phyloP scores from a whole-genome alignment of 2,113 vertebrate genomes.

The Prinia subflava region DNA sequence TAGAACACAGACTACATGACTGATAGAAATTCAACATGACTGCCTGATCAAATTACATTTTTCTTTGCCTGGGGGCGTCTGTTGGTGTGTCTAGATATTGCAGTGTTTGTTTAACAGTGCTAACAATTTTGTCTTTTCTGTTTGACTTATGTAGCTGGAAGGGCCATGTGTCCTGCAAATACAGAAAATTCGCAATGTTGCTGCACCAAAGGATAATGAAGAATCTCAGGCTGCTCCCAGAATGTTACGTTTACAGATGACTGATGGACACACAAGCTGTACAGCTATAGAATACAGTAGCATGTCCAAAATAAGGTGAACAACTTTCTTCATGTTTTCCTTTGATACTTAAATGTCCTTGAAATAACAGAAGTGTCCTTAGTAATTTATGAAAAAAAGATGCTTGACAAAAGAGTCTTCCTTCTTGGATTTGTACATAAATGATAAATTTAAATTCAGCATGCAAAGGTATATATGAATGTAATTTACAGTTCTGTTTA shows the following conservation, averaged over 20 bases:
- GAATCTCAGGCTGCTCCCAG: slow-evolving; percentile 92
- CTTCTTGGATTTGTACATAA: not conserved
- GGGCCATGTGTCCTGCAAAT: slow-evolving; percentile 95
- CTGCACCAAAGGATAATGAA: slow-evolving; percentile 92
- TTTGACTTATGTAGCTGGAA: slow-evolving; percentile 81
- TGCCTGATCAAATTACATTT: not conserved
- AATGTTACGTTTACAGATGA: slow-evolving; percentile 97
- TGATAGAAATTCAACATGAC: not conserved
- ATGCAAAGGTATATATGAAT: not conserved
- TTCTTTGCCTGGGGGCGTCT: not conserved
- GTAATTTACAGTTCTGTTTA: not conserved
- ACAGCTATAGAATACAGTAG: slow-evolving; percentile 87
- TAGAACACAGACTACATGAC: not conserved
- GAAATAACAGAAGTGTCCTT: not conserved
- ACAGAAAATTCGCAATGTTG: slow-evolving; percentile 92
- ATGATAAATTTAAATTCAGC: not conserved
- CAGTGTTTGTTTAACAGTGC: not conserved
- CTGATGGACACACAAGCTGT: slow-evolving; percentile 91
- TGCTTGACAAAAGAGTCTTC: not conserved
- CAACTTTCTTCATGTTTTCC: not conserved
- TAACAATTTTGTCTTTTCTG: not conserved
- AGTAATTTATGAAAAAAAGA: not conserved
- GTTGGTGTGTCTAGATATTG: not conserved
- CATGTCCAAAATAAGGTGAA: slow-evolving; percentile 94
- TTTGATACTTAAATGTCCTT: not conserved